A percentile compares a stretch with the other conserved stretches of the same genome.
These are phyloP conservation scores for Idaea dimidiata DNA, from an alignment of 2,888 invertebrate genomes.

Conservation along the genomic window DNA sequence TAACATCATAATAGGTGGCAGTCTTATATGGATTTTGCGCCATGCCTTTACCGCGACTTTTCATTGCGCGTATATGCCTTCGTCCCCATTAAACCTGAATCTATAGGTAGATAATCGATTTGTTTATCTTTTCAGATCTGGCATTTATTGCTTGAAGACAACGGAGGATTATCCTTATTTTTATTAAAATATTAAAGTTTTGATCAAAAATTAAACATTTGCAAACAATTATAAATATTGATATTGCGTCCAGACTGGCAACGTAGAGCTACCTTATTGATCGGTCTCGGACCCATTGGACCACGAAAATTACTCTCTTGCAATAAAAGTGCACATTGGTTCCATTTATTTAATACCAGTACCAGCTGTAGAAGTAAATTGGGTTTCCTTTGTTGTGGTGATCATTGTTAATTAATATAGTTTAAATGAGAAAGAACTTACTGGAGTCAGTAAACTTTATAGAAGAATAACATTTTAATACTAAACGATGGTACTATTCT, in stretches of 20 bases:
- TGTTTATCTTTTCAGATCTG: background rate
- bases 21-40: too few species aligned
- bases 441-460: too few species aligned
- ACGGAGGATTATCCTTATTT: background rate
- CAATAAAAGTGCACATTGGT: background rate
- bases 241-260: background rate
- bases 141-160: slow-evolving; percentile 2
- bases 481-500: background rate
- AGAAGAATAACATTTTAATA: too few species aligned
- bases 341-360: background rate
- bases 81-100: too few species aligned
- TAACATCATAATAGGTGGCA: too few species aligned
- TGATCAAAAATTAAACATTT: background rate
- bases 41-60: too few species aligned
- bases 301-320: background rate
- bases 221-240: background rate
- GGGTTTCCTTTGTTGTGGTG: background rate
- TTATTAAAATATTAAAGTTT: background rate
- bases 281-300: background rate
- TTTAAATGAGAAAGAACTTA: background rate
- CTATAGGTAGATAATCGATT: background rate
- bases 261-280: background rate
- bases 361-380: slow-evolving; percentile 1
- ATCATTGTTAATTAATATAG: background rate
- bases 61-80: too few species aligned